Base-by-base conservation (phyloP, 2,888 invertebrate species). In the Mesodorylaimus sp. region DNA sequence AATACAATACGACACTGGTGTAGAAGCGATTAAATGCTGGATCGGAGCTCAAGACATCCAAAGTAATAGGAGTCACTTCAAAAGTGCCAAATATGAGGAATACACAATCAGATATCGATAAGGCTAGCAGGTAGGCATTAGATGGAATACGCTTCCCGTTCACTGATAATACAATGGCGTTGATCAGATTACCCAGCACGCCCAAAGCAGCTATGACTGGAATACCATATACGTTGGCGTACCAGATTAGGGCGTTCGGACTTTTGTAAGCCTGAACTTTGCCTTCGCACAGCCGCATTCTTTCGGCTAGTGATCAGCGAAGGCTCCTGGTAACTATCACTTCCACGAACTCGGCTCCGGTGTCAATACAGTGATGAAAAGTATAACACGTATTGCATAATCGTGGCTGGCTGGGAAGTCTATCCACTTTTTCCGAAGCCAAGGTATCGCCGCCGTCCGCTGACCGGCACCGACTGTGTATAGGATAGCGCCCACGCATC, bases 1-100 rank as follows among this genome's bases (percentile, higher is more conserved):
- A 54, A 53, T 60, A 61, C 25, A 64, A 54, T 1, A 59, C 62
- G 10, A 32, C 28, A 21, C 19, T 13, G 10, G 57, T 53, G 42
- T 57, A 57, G 41, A 53, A 37, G 21, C 52, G 44, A 47, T 60
- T 60, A 38, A 60, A 50, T 1, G 52, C 47, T 1, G 56, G 54
- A 13, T 57, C 58, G 27, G 57, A 54, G 38, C 59, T 58, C 7
- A 60, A 38, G 1, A 57, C 54, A 10, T 38, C 29, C 36, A 53
- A 23, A 23, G 19, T 38, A 25, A 27, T 29, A 19, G 57, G 56
- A 3, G 54, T 59, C 21, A 63, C 60, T 48, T 64, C 64, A n/a
- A 61, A 49, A 5, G 57, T 55, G 32, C 62, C 64, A 52, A 64
- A 64, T 27, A 64, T 39, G 19, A 64, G 53, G 42, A 64, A 64